These are phyloP conservation scores for Machimus atricapillus DNA, from an alignment of 2,888 invertebrate genomes.

Conservation along the genomic window DNA sequence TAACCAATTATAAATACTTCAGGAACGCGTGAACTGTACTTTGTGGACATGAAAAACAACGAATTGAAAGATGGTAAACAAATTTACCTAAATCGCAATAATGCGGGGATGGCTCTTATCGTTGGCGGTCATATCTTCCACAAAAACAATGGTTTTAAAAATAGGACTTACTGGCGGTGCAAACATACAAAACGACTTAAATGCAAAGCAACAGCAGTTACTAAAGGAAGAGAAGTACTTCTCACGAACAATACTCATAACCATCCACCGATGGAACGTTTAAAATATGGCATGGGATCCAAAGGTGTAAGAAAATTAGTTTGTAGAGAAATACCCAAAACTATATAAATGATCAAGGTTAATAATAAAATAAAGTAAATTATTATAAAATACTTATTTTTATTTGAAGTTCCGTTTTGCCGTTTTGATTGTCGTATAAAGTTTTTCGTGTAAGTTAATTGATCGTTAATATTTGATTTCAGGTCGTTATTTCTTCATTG, in stretches of 20 bases:
- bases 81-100: background rate
- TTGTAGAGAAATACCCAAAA: background rate
- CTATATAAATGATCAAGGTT: background rate
- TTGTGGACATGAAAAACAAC: background rate
- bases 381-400: background rate
- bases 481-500: slow-evolving; percentile 54
- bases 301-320: background rate
- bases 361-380: background rate
- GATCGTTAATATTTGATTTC: background rate
- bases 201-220: slow-evolving; percentile 45
- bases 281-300: slow-evolving; percentile 40
- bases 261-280: slow-evolving; percentile 45
- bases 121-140: slow-evolving; percentile 45
- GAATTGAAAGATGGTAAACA: background rate
- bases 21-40: background rate
- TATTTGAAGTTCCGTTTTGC: background rate
- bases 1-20: background rate
- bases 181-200: slow-evolving; percentile 45
- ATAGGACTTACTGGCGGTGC: slow-evolving; percentile 47
- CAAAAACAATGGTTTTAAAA: slow-evolving; percentile 42
- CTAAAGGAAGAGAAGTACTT: slow-evolving; percentile 43
- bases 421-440: background rate
- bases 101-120: slow-evolving; percentile 18
- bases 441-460: background rate
- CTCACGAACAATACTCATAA: slow-evolving; percentile 45